These are phyloP conservation scores for Edolisoma coerulescens DNA, from an alignment of 2,113 vertebrate genomes.

Conservation along the genomic window DNA sequence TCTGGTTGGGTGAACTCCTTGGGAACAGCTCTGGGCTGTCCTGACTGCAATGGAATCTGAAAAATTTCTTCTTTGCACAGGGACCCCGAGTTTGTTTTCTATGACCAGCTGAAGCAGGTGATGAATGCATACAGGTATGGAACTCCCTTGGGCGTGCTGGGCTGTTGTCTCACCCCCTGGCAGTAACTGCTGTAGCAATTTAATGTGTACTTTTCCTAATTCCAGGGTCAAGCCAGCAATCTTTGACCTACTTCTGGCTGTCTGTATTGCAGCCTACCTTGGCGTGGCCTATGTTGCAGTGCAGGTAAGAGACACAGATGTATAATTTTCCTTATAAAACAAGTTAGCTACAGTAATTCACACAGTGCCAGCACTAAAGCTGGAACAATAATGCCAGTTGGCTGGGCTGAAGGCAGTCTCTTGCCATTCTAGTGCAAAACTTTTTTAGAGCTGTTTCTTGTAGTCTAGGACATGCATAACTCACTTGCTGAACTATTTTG, in stretches of 20 bases:
- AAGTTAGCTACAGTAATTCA: not conserved
- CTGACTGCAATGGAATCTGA: not conserved
- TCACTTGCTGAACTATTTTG: not conserved
- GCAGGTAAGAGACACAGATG: constrained; percentile 76
- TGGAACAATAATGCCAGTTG: not conserved
- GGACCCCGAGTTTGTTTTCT: constrained; percentile 98
- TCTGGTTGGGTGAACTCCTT: not conserved
- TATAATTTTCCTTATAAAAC: not conserved
- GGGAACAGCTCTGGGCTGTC: not conserved
- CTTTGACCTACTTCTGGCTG: constrained; percentile 94
- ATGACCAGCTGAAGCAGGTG: constrained; percentile 97
- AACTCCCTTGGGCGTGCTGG: not conserved
- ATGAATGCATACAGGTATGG: constrained; percentile 97
- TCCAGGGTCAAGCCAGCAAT: constrained; percentile 96
- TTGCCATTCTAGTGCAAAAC: not conserved
- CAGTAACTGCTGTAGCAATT: not conserved
- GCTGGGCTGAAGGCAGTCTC: not conserved
- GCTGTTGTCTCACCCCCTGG: not conserved
- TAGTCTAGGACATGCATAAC: not conserved
- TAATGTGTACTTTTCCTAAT: not conserved
- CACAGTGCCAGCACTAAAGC: not conserved
- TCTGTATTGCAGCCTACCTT: constrained; percentile 94
- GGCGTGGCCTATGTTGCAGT: constrained; percentile 90
- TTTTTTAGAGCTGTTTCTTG: not conserved
- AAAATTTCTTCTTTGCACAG: constrained; percentile 63